phyloP scores from a whole-genome alignment of 2,113 vertebrate genomes.

The Engystomops pustulosus region DNA sequence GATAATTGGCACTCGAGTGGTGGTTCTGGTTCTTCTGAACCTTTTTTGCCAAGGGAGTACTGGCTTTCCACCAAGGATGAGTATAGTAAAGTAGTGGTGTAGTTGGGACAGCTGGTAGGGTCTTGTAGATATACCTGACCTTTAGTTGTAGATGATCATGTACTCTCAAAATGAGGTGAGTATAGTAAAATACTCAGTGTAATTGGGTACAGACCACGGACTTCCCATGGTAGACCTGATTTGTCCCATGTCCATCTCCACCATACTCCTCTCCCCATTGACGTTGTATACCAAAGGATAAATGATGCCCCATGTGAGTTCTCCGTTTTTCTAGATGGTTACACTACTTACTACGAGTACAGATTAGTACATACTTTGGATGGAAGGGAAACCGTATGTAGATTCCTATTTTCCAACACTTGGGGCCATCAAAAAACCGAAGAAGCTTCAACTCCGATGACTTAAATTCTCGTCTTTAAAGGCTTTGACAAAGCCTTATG shows the following conservation, averaged over 20 bases:
- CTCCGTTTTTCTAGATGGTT: neutral
- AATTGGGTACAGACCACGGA: neutral
- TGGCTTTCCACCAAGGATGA: too few species aligned
- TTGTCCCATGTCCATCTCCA: neutral
- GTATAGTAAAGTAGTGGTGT: neutral
- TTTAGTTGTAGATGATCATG: neutral
- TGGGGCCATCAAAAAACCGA: neutral
- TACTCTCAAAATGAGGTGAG: neutral
- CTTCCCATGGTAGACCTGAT: neutral
- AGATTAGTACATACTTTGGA: neutral
- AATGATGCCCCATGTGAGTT: neutral
- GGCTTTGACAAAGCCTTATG: neutral
- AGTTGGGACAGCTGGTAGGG: neutral
- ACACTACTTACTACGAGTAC: neutral
- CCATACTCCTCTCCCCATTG: neutral
- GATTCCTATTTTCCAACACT: neutral
- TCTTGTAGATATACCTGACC: neutral
- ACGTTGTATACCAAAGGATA: neutral
- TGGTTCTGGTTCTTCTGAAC: too few species aligned
- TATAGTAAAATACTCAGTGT: neutral
- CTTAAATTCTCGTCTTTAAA: neutral
- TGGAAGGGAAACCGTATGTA: neutral
- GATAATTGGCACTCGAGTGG: too few species aligned
- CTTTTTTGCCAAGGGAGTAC: too few species aligned
- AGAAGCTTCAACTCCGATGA: slow-evolving; percentile 8